phyloP scores from a whole-genome alignment of 2,113 vertebrate genomes.

The Solea solea region DNA sequence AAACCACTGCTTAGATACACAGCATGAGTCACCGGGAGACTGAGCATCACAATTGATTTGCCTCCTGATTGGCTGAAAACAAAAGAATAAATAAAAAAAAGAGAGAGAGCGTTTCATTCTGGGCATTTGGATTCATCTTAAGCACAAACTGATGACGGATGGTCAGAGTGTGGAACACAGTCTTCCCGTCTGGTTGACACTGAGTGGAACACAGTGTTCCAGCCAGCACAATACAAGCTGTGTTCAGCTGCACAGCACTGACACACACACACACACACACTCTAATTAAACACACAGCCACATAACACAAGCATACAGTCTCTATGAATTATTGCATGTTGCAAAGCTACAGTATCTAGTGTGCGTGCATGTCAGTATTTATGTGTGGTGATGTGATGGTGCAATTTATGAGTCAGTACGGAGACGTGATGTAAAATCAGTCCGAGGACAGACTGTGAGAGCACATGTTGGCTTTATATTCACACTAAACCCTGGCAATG shows the following conservation, averaged over 20 bases:
- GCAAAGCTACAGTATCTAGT: constrained; percentile 3
- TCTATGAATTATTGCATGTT: constrained; percentile 9
- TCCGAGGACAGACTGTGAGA: constrained; percentile 13
- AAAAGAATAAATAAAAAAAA: constrained; percentile 6
- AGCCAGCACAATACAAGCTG: constrained; percentile 55
- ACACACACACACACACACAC: constrained; percentile 21
- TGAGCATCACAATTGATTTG: not conserved
- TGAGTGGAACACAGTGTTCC: constrained; percentile 55
- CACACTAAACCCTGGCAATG: constrained; percentile 9
- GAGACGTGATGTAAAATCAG: constrained; percentile 16
- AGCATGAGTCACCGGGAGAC: constrained; percentile 27
- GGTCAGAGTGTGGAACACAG: constrained; percentile 32
- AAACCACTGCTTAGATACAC: constrained; percentile 10
- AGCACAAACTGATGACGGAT: constrained; percentile 36
- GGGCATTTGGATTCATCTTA: constrained; percentile 17
- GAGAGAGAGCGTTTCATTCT: constrained; percentile 14
- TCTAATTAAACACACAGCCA: constrained; percentile 5
- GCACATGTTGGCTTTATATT: constrained; percentile 13
- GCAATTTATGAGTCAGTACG: constrained; percentile 20
- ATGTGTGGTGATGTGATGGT: constrained; percentile 4
- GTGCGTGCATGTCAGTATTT: not conserved
- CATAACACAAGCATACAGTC: constrained; percentile 7
- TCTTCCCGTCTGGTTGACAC: constrained; percentile 37
- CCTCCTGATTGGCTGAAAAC: constrained; percentile 11
- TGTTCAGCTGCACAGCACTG: constrained; percentile 28